Conservation (phyloP, 2,113 vertebrate genomes). For the Redunca redunca region DNA sequence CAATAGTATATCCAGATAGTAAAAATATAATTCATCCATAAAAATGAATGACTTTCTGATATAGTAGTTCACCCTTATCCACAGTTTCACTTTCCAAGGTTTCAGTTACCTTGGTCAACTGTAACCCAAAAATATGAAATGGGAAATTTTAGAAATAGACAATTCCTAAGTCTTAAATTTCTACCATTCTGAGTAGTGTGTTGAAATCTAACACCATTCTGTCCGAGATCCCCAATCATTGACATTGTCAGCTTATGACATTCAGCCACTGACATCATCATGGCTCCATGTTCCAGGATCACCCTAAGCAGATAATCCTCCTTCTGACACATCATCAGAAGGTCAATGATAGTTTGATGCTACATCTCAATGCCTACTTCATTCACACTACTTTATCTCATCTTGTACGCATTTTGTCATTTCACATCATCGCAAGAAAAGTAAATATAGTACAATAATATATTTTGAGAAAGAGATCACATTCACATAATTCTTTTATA, state of each 20-base stretch:
- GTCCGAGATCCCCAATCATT: rapidly evolving
- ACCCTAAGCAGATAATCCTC: not conserved
- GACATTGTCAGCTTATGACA: not conserved
- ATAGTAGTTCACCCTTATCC: not conserved
- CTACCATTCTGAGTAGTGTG: not conserved
- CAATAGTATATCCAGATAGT: not conserved
- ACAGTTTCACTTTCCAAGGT: not conserved
- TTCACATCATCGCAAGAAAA: not conserved
- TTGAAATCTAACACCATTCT: not conserved
- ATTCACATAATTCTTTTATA: not conserved
- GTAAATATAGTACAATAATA: not conserved
- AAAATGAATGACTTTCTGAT: not conserved
- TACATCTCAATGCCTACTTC: not conserved
- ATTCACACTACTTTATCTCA: not conserved
- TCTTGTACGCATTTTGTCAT: not conserved
- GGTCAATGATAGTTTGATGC: not conserved
- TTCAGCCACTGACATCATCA: not conserved
- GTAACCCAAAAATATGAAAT: not conserved
- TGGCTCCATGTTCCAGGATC: not conserved
- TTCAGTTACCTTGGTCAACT: not conserved
- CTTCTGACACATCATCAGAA: not conserved
- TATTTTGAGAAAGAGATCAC: not conserved
- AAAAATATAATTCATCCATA: not conserved
- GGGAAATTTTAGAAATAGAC: not conserved
- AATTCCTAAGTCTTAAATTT: not conserved